Conservation (phyloP, 2,888 invertebrate species). For the Panorpa germanica region DNA sequence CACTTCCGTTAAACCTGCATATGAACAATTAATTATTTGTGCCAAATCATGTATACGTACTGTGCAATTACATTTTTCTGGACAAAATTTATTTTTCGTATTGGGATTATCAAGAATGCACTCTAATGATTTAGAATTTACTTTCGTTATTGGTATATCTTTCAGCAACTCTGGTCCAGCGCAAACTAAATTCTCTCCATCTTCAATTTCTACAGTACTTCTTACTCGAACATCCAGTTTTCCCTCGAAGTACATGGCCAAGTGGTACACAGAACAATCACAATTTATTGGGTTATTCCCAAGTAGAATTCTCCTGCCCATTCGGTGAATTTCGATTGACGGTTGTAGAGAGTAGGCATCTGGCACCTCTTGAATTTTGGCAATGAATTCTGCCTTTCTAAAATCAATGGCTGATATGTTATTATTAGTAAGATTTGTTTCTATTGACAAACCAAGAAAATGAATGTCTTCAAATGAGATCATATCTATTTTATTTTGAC, state of each 20-base stretch:
- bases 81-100: too few species aligned
- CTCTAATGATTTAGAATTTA: slow-evolving; percentile 25
- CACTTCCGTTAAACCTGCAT: slow-evolving; percentile 23
- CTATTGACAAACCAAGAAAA: slow-evolving; percentile 24
- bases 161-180: slow-evolving; percentile 18
- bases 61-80: slow-evolving; percentile 29
- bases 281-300: slow-evolving; percentile 41
- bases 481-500: slow-evolving; percentile 37
- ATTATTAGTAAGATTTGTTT: slow-evolving; percentile 33
- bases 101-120: slow-evolving; percentile 25
- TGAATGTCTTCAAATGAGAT: slow-evolving; percentile 22
- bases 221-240: slow-evolving; percentile 22
- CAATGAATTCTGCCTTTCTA: slow-evolving; percentile 16
- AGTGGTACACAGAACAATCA: slow-evolving; percentile 33
- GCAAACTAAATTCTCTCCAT: slow-evolving; percentile 28
- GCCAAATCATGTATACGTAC: slow-evolving; percentile 26
- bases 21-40: slow-evolving; percentile 32
- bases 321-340: too few species aligned
- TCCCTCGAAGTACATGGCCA: slow-evolving; percentile 30
- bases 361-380: slow-evolving; percentile 13
- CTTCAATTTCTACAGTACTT: slow-evolving; percentile 21
- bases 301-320: slow-evolving; percentile 26
- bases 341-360: slow-evolving; percentile 16
- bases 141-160: slow-evolving; percentile 16
- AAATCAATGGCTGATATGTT: slow-evolving; percentile 28